phyloP scores from a whole-genome alignment of 1,140 invertebrate species.

The Bactericera cockerelli region DNA sequence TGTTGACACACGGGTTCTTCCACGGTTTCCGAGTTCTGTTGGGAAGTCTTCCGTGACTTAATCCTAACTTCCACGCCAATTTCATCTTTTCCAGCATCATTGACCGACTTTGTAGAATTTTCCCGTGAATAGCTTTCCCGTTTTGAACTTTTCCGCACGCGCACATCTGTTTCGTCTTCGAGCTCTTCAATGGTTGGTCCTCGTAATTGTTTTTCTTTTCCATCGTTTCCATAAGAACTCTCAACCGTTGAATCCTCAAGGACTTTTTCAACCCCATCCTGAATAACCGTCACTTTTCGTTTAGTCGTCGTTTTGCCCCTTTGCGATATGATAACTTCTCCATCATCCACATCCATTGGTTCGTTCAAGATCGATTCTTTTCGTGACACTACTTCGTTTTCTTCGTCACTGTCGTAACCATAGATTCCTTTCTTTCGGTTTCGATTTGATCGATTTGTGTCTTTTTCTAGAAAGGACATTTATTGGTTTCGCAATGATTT shows the following conservation, averaged over 20 bases:
- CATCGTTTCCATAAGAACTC: background rate
- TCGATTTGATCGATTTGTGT: background rate
- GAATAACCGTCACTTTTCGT: constrained; percentile 21
- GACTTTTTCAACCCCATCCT: constrained; percentile 32
- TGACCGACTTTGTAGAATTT: too few relatives aligned
- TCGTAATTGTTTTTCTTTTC: background rate
- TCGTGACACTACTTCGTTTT: background rate
- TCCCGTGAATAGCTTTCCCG: background rate
- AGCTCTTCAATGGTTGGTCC: constrained; percentile 10
- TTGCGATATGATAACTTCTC: background rate
- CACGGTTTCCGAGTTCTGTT: constrained; percentile 22
- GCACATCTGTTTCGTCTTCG: constrained; percentile 5
- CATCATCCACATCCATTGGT: too few relatives aligned
- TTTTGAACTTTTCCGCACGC: constrained; percentile 1
- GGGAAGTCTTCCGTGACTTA: constrained; percentile 18
- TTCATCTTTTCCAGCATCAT: too few relatives aligned
- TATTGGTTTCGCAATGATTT: too few relatives aligned
- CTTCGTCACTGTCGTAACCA: background rate
- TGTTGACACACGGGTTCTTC: constrained; percentile 24
- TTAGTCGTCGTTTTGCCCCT: background rate
- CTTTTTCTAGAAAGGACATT: background rate
- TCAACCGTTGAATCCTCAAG: constrained; percentile 23
- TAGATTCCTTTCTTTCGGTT: background rate
- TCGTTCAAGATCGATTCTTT: background rate
- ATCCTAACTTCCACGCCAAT: too few relatives aligned